These are phyloP conservation scores for Cantharis rustica DNA, from an alignment of 2,888 invertebrate genomes.

Conservation along the genomic window DNA sequence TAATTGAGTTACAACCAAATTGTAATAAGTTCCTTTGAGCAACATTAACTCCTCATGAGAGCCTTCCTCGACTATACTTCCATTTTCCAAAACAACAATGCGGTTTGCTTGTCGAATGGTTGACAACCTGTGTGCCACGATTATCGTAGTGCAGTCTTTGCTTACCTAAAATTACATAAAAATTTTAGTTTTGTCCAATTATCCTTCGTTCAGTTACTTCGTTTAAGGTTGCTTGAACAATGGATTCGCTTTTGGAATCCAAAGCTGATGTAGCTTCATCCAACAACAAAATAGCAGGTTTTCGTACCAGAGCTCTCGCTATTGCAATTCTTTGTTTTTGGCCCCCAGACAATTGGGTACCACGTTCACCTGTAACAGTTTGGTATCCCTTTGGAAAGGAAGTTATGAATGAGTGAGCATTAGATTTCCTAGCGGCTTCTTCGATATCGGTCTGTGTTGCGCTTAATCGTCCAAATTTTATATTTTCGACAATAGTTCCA, in stretches of 20 bases:
- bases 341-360: conserved; percentile 79
- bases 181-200: background rate
- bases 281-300: conserved; percentile 76
- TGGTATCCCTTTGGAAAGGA: conserved; percentile 82
- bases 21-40: conserved; percentile 67
- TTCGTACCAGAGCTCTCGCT: conserved; percentile 79
- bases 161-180: background rate
- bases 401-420: conserved; percentile 83
- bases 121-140: conserved; percentile 84
- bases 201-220: conserved; percentile 61
- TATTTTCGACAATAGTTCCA: conserved; percentile 85
- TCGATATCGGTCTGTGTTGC: conserved; percentile 75
- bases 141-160: conserved; percentile 78
- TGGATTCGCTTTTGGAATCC: conserved; percentile 84
- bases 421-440: conserved; percentile 78
- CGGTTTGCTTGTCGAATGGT: conserved; percentile 82
- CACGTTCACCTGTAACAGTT: conserved; percentile 78
- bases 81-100: conserved; percentile 74
- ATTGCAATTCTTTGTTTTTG: conserved; percentile 91
- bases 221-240: conserved; percentile 88
- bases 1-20: conserved; percentile 57
- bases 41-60: conserved; percentile 70
- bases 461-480: conserved; percentile 81
- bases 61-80: conserved; percentile 71
- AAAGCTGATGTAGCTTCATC: conserved; percentile 90